phyloP scores from a whole-genome alignment of 2,888 invertebrate genomes.

The Sericinus montela region DNA sequence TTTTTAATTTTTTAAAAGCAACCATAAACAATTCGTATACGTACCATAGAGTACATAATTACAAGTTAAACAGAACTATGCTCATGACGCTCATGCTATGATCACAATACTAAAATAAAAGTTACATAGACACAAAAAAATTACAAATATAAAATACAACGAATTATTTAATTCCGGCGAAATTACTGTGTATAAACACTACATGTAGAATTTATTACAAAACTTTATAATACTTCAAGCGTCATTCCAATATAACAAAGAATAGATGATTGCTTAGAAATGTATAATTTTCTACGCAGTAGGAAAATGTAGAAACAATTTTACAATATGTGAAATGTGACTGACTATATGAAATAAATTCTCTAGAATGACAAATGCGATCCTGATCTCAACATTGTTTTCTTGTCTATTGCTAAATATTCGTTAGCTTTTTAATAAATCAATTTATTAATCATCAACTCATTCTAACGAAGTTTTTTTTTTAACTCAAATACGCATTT shows the following conservation, averaged over 20 bases:
- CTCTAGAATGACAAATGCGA: slow-evolving; percentile 32
- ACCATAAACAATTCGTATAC: too few relatives aligned
- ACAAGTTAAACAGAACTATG: background rate
- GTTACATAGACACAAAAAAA: background rate
- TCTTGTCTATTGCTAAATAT: too few relatives aligned
- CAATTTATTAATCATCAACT: too few relatives aligned
- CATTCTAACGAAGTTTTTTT: too few relatives aligned
- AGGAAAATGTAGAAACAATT: slow-evolving; percentile 19
- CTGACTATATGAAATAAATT: slow-evolving; percentile 45
- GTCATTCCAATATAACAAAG: slow-evolving; percentile 1
- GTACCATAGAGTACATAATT: background rate
- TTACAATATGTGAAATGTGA: slow-evolving; percentile 28
- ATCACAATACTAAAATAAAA: background rate
- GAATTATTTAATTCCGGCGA: slow-evolving; percentile 11
- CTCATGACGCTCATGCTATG: slow-evolving; percentile 5
- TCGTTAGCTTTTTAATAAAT: too few relatives aligned
- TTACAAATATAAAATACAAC: background rate
- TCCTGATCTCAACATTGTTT: background rate
- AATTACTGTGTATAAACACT: slow-evolving; percentile 2
- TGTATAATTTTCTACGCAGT: slow-evolving; percentile 16
- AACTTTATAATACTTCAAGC: background rate
- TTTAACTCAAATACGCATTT: too few relatives aligned
- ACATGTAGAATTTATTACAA: slow-evolving; percentile 1
- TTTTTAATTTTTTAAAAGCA: too few relatives aligned
- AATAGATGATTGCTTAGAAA: background rate